Evolutionary conservation across 2,888 invertebrate genomes (phyloP).

Genomic region (Heliconius charithonia): DNA sequence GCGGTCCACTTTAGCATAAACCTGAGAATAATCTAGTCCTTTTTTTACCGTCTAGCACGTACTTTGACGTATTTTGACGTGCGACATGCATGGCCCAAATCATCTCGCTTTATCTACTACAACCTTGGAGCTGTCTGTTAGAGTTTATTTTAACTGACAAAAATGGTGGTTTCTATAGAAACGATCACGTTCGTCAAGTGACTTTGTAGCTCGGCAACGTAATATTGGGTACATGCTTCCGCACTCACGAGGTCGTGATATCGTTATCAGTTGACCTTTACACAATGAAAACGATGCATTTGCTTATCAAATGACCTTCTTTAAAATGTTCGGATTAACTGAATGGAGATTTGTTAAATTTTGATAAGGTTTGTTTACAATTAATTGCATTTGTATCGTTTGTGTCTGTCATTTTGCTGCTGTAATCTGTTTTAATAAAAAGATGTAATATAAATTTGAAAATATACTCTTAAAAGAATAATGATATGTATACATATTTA

Average conservation of each 20-base stretch:
- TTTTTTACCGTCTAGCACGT: conserved; percentile 51
- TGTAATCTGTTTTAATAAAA: neutral
- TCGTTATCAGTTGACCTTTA: conserved; percentile 73
- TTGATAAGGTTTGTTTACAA: conserved; percentile 25
- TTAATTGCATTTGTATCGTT: conserved; percentile 11
- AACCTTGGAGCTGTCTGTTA: conserved; percentile 76
- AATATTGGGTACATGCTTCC: conserved; percentile 71
- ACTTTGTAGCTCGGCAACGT: conserved; percentile 63
- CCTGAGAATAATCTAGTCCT: conserved; percentile 36
- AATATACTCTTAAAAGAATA: neutral
- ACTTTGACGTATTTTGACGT: conserved; percentile 56
- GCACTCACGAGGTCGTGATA: conserved; percentile 71
- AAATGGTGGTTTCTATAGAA: conserved; percentile 52
- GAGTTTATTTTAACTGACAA: conserved; percentile 72
- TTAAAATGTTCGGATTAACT: conserved; percentile 44
- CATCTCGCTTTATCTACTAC: conserved; percentile 77
- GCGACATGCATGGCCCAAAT: conserved; percentile 69
- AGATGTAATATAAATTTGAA: neutral
- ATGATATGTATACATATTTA: too few species aligned
- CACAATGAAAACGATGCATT: conserved; percentile 67
- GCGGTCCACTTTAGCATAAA: conserved; percentile 36
- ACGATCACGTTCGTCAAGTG: conserved; percentile 47
- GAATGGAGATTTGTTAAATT: conserved; percentile 44
- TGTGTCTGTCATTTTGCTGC: neutral
- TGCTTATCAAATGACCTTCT: conserved; percentile 67